Percentiles rank a stretch among this genome's conserved stretches.
Evolutionary conservation across 2,113 vertebrate genomes (phyloP).

Genomic region (Hemicordylus capensis): DNA sequence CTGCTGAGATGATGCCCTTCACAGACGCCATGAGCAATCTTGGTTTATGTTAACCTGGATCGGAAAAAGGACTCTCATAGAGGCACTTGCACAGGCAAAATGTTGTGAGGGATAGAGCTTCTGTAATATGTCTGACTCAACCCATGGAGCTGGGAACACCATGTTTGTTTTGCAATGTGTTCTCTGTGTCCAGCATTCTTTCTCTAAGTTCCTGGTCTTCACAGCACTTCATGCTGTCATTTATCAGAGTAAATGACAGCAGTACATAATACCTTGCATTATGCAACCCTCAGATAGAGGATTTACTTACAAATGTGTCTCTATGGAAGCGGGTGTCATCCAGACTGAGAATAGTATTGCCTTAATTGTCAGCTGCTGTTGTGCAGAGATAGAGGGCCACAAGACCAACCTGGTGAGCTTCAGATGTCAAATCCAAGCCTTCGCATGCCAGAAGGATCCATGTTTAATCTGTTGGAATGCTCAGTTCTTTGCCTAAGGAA

Average conservation of each 20-base stretch:
- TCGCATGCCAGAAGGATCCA: neutral
- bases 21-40: too few relatives aligned
- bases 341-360: conserved; percentile 41
- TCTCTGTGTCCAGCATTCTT: too few relatives aligned
- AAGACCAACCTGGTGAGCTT: conserved; percentile 4
- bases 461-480: neutral
- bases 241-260: conserved; percentile 1
- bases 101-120: too few relatives aligned
- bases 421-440: neutral
- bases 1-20: too few relatives aligned
- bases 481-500: neutral
- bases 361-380: conserved; percentile 48
- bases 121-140: too few relatives aligned
- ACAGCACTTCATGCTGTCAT: too few relatives aligned
- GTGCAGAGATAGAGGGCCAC: conserved; percentile 21
- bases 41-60: too few relatives aligned
- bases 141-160: neutral
- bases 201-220: neutral
- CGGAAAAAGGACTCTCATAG: too few relatives aligned
- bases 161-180: conserved; percentile 30
- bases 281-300: rapidly evolving
- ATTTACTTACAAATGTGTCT: conserved; percentile 3
- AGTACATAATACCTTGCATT: conserved; percentile 1
- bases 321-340: conserved; percentile 11
- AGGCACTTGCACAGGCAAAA: too few relatives aligned